A percentile compares a stretch with the other conserved stretches of the same genome.
These are phyloP conservation scores for Palaemon carinicauda DNA, from an alignment of 1,140 invertebrate species.

Conservation along the genomic window DNA sequence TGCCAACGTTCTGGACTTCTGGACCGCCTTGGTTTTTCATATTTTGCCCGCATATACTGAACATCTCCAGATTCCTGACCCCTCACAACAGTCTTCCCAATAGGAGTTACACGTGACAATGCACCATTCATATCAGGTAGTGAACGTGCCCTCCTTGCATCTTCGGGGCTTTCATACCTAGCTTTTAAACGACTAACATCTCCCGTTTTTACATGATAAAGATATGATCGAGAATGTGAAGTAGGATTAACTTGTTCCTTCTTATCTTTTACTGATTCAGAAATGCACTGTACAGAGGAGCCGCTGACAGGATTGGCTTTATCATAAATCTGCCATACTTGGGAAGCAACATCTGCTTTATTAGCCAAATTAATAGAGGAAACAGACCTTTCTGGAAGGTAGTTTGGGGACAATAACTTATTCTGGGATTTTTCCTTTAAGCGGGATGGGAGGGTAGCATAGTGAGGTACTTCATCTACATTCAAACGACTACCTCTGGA, in stretches of 20 bases:
- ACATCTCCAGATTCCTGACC: slow-evolving; percentile 72
- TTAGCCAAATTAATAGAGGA: slow-evolving; percentile 61
- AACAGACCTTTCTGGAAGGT: slow-evolving; percentile 62
- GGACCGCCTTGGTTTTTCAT: slow-evolving; percentile 51
- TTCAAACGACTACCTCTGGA: slow-evolving; percentile 50
- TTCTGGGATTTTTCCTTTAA: slow-evolving; percentile 61
- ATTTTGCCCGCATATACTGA: slow-evolving; percentile 62
- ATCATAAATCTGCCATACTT: slow-evolving; percentile 44
- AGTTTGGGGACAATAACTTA: slow-evolving; percentile 60
- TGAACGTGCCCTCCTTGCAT: slow-evolving; percentile 60
- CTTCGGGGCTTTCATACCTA: slow-evolving; percentile 76
- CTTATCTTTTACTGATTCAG: slow-evolving; percentile 15
- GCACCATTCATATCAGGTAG: slow-evolving; percentile 55
- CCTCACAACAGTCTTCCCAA: slow-evolving; percentile 66
- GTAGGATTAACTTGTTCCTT: slow-evolving; percentile 16
- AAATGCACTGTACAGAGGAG: slow-evolving; percentile 23
- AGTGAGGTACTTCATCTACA: slow-evolving; percentile 59
- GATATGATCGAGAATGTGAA: slow-evolving; percentile 74
- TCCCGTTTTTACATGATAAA: slow-evolving; percentile 76
- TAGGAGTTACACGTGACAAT: slow-evolving; percentile 52
- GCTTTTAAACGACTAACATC: slow-evolving; percentile 77
- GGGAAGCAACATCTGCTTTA: slow-evolving; percentile 51
- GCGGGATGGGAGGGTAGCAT: slow-evolving; percentile 63
- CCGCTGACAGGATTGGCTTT: slow-evolving; percentile 43
- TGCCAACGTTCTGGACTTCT: slow-evolving; percentile 57